phyloP scores from a whole-genome alignment of 1,140 invertebrate species.

The Diabrotica virgifera region DNA sequence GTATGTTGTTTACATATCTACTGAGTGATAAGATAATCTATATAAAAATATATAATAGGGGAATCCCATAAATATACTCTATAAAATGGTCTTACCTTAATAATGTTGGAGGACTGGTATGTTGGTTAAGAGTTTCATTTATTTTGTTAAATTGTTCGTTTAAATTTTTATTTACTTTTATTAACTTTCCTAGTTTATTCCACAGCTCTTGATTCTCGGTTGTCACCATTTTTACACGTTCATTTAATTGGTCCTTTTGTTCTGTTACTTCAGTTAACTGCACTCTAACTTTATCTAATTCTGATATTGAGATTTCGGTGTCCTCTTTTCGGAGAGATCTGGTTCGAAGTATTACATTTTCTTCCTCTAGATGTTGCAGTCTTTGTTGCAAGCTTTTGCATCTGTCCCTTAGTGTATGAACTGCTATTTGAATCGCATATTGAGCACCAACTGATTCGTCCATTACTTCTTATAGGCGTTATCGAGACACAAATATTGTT shows the following conservation, averaged over 20 bases:
- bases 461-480: slow-evolving; percentile 24
- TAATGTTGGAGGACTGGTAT: slow-evolving; percentile 28
- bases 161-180: slow-evolving; percentile 54
- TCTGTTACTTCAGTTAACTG: slow-evolving; percentile 62
- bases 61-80: not conserved
- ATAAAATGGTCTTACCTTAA: slow-evolving; percentile 16
- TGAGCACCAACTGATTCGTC: slow-evolving; percentile 48
- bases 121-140: slow-evolving; percentile 52
- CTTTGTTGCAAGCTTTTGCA: slow-evolving; percentile 70
- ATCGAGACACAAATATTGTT: too few relatives aligned
- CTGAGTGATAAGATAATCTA: not conserved
- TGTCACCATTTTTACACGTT: slow-evolving; percentile 75
- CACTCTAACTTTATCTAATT: slow-evolving; percentile 52
- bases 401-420: slow-evolving; percentile 75
- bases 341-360: slow-evolving; percentile 65
- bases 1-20: too few relatives aligned
- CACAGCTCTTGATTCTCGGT: slow-evolving; percentile 76
- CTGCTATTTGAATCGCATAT: slow-evolving; percentile 68
- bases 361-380: slow-evolving; percentile 65
- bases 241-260: slow-evolving; percentile 70
- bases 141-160: slow-evolving; percentile 54
- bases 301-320: slow-evolving; percentile 43
- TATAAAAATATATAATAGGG: not conserved
- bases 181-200: slow-evolving; percentile 66
- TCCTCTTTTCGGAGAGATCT: slow-evolving; percentile 42